Percentiles rank a stretch among this genome's conserved stretches.
phyloP scores from a whole-genome alignment of 1,140 invertebrate species.

The Thrips palmi region DNA sequence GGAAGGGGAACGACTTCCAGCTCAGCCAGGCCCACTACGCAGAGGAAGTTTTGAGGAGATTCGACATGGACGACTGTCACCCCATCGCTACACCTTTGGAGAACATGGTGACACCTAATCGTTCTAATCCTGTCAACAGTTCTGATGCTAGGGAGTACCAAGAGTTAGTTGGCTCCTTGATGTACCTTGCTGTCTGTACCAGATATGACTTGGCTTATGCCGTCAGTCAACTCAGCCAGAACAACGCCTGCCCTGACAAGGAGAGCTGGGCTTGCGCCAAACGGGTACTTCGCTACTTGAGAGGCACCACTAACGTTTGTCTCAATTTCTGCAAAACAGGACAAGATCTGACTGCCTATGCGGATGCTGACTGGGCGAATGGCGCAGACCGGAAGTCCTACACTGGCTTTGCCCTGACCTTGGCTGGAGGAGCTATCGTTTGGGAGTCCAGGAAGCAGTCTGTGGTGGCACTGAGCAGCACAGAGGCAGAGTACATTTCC shows the following conservation, averaged over 20 bases:
- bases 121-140: neutral
- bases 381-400: slow-evolving; percentile 19
- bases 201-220: slow-evolving; percentile 22
- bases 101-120: slow-evolving; percentile 11
- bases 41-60: slow-evolving; percentile 14
- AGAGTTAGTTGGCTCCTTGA: slow-evolving; percentile 19
- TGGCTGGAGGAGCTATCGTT: slow-evolving; percentile 13
- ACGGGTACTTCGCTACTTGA: slow-evolving; percentile 20
- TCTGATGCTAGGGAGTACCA: slow-evolving; percentile 13
- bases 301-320: slow-evolving; percentile 16
- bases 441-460: slow-evolving; percentile 13
- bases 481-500: slow-evolving; percentile 13
- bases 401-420: slow-evolving; percentile 20
- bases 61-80: slow-evolving; percentile 19
- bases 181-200: slow-evolving; percentile 21
- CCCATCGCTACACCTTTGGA: slow-evolving; percentile 17
- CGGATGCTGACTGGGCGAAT: slow-evolving; percentile 22
- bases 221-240: slow-evolving; percentile 19
- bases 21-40: slow-evolving; percentile 10
- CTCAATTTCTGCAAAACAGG: slow-evolving; percentile 14
- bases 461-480: slow-evolving; percentile 11
- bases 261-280: slow-evolving; percentile 20
- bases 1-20: neutral
- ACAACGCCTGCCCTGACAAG: slow-evolving; percentile 15
- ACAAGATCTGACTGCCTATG: slow-evolving; percentile 14